phyloP scores from a whole-genome alignment of 2,113 vertebrate genomes.

The Serinus canaria region DNA sequence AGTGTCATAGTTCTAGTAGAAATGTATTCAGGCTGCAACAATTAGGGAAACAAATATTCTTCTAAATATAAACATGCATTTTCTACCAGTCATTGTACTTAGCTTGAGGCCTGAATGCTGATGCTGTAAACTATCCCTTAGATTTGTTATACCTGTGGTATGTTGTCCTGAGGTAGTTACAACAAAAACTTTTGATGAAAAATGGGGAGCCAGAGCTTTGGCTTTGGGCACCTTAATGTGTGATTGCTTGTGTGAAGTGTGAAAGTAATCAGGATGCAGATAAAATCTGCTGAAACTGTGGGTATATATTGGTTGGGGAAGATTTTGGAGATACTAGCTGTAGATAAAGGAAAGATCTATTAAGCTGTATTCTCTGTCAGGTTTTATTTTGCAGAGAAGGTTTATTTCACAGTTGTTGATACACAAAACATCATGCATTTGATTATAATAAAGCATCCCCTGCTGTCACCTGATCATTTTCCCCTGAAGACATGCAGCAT shows the following conservation, averaged over 20 bases:
- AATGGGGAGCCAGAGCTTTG: neutral
- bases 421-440: neutral
- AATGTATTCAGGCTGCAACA: neutral
- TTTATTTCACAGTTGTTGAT: neutral
- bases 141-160: neutral
- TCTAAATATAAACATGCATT: neutral
- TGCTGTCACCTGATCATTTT: neutral
- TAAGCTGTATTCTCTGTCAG: neutral
- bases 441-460: neutral
- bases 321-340: neutral
- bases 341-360: neutral
- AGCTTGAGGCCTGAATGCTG: neutral
- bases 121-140: neutral
- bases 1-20: neutral
- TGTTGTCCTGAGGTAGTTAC: neutral
- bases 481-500: neutral
- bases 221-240: neutral
- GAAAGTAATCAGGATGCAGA: neutral
- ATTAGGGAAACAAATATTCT: neutral
- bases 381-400: neutral
- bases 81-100: neutral
- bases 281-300: neutral
- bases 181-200: neutral
- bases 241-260: neutral
- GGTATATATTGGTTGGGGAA: neutral